Evolutionary conservation across 2,888 invertebrate species (phyloP).

Genomic region (Apodemia mormo): DNA sequence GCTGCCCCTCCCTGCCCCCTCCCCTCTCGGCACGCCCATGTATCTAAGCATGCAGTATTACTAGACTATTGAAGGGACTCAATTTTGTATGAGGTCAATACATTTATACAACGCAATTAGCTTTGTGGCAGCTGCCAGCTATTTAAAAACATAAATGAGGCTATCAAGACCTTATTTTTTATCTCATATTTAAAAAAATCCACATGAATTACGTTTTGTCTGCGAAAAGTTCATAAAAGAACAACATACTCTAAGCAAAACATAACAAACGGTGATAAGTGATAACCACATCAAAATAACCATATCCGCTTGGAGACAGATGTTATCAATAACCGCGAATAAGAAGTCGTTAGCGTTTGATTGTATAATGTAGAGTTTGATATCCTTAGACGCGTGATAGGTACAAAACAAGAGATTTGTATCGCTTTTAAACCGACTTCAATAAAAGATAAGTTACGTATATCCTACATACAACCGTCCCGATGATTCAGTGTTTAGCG

Average conservation of each 20-base stretch:
- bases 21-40: no score
- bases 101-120: constrained; percentile 10
- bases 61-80: no score
- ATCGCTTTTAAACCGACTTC: neutral
- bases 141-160: constrained; percentile 25
- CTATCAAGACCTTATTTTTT: constrained; percentile 29
- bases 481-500: no score
- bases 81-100: neutral
- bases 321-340: constrained; percentile 46
- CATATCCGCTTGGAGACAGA: constrained; percentile 63
- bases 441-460: no score
- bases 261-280: constrained; percentile 11
- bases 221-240: neutral
- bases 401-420: neutral
- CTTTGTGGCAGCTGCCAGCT: neutral
- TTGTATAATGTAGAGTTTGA: constrained; percentile 37
- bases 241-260: neutral
- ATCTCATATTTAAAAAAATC: constrained; percentile 23
- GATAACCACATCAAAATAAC: constrained; percentile 31
- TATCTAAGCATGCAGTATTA: no score
- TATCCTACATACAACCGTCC: no score
- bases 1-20: no score
- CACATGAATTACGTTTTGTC: constrained; percentile 17
- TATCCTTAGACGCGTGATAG: neutral
- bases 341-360: constrained; percentile 42